Conservation (phyloP, 2,888 invertebrate genomes). For the Philereme transversata region DNA sequence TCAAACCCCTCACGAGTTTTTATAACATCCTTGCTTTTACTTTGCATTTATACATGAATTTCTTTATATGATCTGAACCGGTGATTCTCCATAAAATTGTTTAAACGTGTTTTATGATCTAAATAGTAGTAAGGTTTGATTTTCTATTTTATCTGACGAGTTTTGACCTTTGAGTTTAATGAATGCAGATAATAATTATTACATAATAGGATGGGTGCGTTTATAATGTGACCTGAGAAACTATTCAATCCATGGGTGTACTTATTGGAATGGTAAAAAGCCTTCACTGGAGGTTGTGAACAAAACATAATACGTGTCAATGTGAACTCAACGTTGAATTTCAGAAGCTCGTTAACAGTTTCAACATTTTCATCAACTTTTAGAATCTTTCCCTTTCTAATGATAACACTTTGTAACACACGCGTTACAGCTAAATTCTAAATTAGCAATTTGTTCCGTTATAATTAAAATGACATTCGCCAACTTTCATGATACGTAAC, state of each 20-base stretch:
- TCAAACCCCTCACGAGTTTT: conserved; percentile 33
- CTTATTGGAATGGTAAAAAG: conserved; percentile 7
- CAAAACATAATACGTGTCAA: neutral
- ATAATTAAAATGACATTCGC: conserved; percentile 43
- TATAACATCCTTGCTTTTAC: conserved; percentile 8
- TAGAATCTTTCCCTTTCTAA: conserved; percentile 1
- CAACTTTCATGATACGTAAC: conserved; percentile 46
- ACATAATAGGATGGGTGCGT: neutral
- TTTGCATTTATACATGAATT: neutral
- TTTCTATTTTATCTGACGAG: neutral
- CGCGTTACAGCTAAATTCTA: conserved; percentile 8
- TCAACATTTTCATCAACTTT: conserved; percentile 19
- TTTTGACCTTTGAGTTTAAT: neutral
- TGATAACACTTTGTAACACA: conserved; percentile 26
- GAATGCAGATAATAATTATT: too few relatives aligned
- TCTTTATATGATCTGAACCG: too few relatives aligned
- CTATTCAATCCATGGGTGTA: conserved; percentile 1
- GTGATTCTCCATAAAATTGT: too few relatives aligned
- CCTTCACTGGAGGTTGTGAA: neutral
- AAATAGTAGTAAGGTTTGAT: too few relatives aligned
- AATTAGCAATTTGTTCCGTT: conserved; percentile 33
- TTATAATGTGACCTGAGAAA: neutral
- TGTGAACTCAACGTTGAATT: conserved; percentile 12
- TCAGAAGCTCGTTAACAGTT: conserved; percentile 16
- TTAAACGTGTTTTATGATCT: too few relatives aligned